Base-by-base conservation (phyloP, 2,113 vertebrate species). In the Perca schrenkii region DNA sequence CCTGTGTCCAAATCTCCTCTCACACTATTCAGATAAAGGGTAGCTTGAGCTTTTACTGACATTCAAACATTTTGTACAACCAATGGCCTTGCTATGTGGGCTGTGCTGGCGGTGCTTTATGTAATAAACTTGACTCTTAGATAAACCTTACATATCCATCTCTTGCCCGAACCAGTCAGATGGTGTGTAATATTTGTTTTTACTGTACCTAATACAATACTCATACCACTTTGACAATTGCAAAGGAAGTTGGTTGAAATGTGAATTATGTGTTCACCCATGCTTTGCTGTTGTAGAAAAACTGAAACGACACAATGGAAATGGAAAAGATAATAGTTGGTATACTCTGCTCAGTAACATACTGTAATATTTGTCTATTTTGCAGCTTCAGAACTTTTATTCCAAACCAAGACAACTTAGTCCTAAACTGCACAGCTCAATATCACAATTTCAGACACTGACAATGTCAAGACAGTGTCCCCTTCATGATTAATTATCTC, bases 401-500 rank as follows among this genome's bases (percentile, higher is more conserved):
- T 57, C 10, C 43, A 70, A 70, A 69, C n/a, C 28, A 31, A 43
- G 58, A 57, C 10, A 34, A 75, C 7, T 60, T 46, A 58, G 66
- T 54, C 34, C 40, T 68, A 40, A 53, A 25, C 21, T 65, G 13
- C 22, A 58, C 11, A 66, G 28, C 58, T 53, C 58, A 66, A 65
- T 53, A 19, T 60, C 57, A 7, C 14, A 54, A 17, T 71, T 61
- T 82, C 57, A 36, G 61, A 28, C 31, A 66, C 53, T 47, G 67
- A 22, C 21, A 66, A 47, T 82, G 75, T 62, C 54, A 54, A 75
- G 31, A 71, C 17, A 74, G 34, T 40, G 15, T 64, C 28, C 0
- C 25, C 25, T 68, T 8, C 21, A 72, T 76, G 56, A 77, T 47
- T 31, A 64, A 50, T 77, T 34, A 76, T 65, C 19, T 4, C 13